Evolutionary conservation across 92 coral and sea anemone genomes (phyloP), one percentile per base, ranked within the genome.

Genomic region (Parazoanthus atlanticus): DNA sequence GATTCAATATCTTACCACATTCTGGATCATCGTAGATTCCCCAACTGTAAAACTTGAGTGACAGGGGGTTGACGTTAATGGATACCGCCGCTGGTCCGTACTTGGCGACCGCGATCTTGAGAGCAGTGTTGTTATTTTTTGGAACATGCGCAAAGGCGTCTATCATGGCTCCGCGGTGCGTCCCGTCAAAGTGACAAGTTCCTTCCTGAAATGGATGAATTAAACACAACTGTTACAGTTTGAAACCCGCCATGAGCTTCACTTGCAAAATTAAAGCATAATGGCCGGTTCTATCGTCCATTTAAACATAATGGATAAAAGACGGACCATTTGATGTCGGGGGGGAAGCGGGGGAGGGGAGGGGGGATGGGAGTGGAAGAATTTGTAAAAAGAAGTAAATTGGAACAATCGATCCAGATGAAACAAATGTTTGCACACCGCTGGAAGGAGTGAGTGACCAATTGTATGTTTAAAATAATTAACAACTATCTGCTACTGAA

Each of bases 1-100:
- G 43, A 4, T 5, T 40, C 43, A 11, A 1, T 28, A 32, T 21
- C 96, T 79, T 86, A 96, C 99, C 98, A 71, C 99, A 97, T 72
- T 90, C 92, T 0, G 95, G 98, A 47, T 95, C 98, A 69, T 97
- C 99, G 78, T 97, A 97, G 84, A 97, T 81, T 43, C 99, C 99
- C 98, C 97, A 93, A 93, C 99, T 94, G 89, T 97, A 97, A 89
- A 97, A 97, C 85, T 97, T 97, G 78, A 97, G 91, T 12, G 99
- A 95, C 78, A 95, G 80, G 0, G 99, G 99, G 88, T 88, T 94
- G 79, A 92, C 91, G 82, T 97, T 97, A 89, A 97, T 95, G 33
- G 98, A 93, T 61, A 97, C 96, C 6, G 95, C 97, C 11, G 98
- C 99, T 33, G 98, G 96, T 13, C 99, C 99, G 74, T 90, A 94